Base-by-base conservation (phyloP, 2,797 vertebrate genomes). In the Varecia variegata region DNA sequence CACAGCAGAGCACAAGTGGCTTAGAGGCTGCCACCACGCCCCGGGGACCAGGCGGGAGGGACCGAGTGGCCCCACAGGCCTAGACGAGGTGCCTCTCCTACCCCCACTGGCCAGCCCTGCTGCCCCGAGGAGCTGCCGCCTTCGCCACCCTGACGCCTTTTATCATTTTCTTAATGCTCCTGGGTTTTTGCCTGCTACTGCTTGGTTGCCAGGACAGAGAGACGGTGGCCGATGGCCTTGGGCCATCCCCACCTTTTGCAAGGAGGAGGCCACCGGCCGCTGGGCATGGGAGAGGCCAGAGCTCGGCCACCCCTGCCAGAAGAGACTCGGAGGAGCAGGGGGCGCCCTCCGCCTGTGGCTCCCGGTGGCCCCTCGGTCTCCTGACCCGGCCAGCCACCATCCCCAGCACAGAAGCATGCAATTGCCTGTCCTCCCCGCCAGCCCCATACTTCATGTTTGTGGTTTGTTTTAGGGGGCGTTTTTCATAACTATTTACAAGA, bases 171-270 rank as follows among this genome's bases (percentile, higher is more conserved):
- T 92, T 97, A 87, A 94, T 17, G 97, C 92, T 87, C 96, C 97
- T 96, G 96, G 95, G 7, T 20, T 71, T 96, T 96, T 97, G 98
- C 97, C 98, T 98, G 98, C 98, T 98, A 98, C 96, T 98, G 35
- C 96, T 68, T 62, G 62, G 70, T 70, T 50, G 52, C 77, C 89
- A 54, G 86, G 91, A 90, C 32, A 30, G 71, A 81, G 65, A 85
- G 82, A 71, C 3, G 7, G 85, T 27, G 92, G 68, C 91, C 3
- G 70, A 8, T 38, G 71, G 79, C 50, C 86, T 73, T 18, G 4
- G 38, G 96, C 70, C 67, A n/a, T 58, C 17, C 27, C 35, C 0
- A 0, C 4, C 7, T 43, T 32, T 25, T 3, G 21, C 74, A 71
- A 77, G 88, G 45, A 38, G 60, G 52, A 79, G 21, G 67, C 67